Percentiles rank a stretch among this genome's conserved stretches.
phyloP scores from a whole-genome alignment of 2,888 invertebrate species.

The Tetheella fluctuosa region DNA sequence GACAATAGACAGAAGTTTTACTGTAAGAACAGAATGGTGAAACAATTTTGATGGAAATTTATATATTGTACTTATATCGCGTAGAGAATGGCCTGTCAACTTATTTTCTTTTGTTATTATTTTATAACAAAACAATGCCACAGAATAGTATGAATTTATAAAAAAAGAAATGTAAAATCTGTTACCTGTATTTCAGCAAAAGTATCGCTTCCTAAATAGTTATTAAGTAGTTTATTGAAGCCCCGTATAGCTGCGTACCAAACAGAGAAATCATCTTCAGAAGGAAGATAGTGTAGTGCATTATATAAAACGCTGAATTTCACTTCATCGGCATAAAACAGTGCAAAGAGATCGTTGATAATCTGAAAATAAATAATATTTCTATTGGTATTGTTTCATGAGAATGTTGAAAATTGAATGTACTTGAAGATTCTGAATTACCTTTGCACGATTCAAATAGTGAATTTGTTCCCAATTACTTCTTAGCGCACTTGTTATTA shows the following conservation, averaged over 20 bases:
- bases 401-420: not conserved
- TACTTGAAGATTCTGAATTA: constrained; percentile 43
- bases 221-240: constrained; percentile 68
- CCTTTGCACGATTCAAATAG: constrained; percentile 89
- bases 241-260: constrained; percentile 87
- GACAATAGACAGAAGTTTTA: too few species aligned
- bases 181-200: constrained; percentile 59
- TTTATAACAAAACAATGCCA: too few species aligned
- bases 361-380: constrained; percentile 61
- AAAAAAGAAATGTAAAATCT: constrained; percentile 12
- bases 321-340: constrained; percentile 85
- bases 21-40: not conserved
- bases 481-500: constrained; percentile 72
- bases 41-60: too few species aligned
- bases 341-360: constrained; percentile 90
- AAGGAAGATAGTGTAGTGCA: constrained; percentile 85
- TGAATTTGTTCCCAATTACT: constrained; percentile 78
- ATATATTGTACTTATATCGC: too few species aligned
- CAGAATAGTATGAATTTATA: not conserved
- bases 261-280: constrained; percentile 88
- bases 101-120: too few species aligned
- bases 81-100: too few species aligned
- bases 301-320: constrained; percentile 84
- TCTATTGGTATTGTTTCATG: too few species aligned
- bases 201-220: constrained; percentile 57